Evolutionary conservation across 2,113 vertebrate genomes (phyloP), one percentile per base, ranked within the genome.

Genomic region (Pyrgilauda ruficollis): DNA sequence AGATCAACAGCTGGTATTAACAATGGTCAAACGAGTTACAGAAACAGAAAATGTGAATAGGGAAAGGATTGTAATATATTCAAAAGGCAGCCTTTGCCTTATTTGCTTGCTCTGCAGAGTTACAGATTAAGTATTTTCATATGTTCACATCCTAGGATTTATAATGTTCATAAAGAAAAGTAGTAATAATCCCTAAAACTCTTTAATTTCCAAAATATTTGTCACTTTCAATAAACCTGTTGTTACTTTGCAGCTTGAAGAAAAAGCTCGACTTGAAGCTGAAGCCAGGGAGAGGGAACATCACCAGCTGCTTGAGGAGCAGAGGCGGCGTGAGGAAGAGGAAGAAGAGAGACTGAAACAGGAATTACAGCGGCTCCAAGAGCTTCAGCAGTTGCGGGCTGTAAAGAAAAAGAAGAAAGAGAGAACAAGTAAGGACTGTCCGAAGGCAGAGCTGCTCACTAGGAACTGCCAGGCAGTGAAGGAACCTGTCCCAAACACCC

Each of bases 371-470:
- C 97, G 98, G 47, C 98, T 99, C 86, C 99, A 99, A 79, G 99
- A 99, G 94, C 98, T 99, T 58, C 99, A 99, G 94, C 99, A 99
- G 41, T 97, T 99, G 69, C 97, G 98, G 6, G 97, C 98, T 12
- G 97, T 98, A 49, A 99, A 99, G 97, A 99, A 99, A 98, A 99
- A 99, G 98, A 99, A 98, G 98, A 99, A 98, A 95, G 99, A 99
- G 37, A 97, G 98, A 89, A 96, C 97, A 9, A 98, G 73, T 58
- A 98, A 98, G 96, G 99, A 99, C 96, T 98, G 97, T 89, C 97
- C 53, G 41, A 98, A 87, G 95, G 87, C 94, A 76, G 98, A 96
- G 69, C 76, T 96, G 94, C 97, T 97, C 11, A 72, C 96, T 31
- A 92, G 97, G 67, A 98, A 97, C 96, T 98, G 98, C 58, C 98